phyloP scores from a whole-genome alignment of 2,113 vertebrate genomes.

The Progne subis region DNA sequence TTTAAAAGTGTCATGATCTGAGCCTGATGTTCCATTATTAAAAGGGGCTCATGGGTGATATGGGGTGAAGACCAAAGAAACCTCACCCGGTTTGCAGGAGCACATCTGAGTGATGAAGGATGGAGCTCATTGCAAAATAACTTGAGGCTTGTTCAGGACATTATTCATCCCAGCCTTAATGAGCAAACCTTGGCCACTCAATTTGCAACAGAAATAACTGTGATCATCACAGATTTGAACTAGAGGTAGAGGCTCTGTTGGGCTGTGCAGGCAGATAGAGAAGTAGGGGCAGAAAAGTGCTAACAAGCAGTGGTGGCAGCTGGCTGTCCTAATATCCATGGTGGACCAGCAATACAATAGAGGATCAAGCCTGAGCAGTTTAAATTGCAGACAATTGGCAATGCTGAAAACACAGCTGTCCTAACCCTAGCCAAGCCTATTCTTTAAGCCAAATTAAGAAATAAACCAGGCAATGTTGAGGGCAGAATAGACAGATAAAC shows the following conservation, averaged over 20 bases:
- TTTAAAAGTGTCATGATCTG: neutral
- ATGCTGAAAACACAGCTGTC: conserved; percentile 50
- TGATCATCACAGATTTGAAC: neutral
- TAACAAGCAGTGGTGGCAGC: neutral
- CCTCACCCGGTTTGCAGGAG: neutral
- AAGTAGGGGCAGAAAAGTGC: neutral
- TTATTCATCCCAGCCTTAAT: neutral
- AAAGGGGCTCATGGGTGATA: neutral
- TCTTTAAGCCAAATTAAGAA: conserved; percentile 42
- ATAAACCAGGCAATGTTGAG: conserved; percentile 33
- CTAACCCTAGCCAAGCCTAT: conserved; percentile 7
- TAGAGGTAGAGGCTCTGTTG: neutral
- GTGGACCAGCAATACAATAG: neutral
- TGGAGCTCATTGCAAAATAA: neutral
- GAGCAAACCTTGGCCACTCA: neutral
- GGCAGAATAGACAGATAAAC: conserved; percentile 22
- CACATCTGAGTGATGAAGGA: neutral
- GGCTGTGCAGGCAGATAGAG: neutral
- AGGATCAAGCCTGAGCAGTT: neutral
- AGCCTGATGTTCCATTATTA: neutral
- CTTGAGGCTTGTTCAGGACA: neutral
- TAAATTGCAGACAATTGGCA: neutral
- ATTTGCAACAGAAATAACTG: neutral
- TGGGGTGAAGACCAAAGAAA: neutral
- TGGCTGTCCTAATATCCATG: neutral